These are phyloP conservation scores for Leptinotarsa tumamoca DNA, from an alignment of 2,888 invertebrate genomes.

Conservation along the genomic window DNA sequence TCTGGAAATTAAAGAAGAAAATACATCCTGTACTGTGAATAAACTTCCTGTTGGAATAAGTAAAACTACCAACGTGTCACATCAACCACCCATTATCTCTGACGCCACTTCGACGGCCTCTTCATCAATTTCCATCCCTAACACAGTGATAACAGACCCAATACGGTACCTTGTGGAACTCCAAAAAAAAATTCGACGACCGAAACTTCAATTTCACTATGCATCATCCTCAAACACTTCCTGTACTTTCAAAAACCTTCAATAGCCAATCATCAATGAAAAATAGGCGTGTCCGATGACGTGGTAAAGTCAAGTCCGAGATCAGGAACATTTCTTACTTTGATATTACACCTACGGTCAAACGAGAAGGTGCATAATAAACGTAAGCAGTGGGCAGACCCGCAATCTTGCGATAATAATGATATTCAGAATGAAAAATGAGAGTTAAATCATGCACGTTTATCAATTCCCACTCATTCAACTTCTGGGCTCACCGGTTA, in stretches of 20 bases:
- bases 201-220: too few species aligned
- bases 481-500: slow-evolving; percentile 5
- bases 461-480: slow-evolving; percentile 10
- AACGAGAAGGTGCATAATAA: neutral
- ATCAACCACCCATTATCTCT: too few species aligned
- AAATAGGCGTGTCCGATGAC: neutral
- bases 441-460: slow-evolving; percentile 17
- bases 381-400: slow-evolving; percentile 10
- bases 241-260: neutral
- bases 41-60: too few species aligned
- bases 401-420: slow-evolving; percentile 11
- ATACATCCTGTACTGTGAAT: too few species aligned
- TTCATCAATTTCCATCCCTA: too few species aligned
- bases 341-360: slow-evolving; percentile 11
- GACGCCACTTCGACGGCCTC: too few species aligned
- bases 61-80: too few species aligned
- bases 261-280: slow-evolving; percentile 1
- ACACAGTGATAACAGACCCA: too few species aligned
- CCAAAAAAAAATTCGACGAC: too few species aligned
- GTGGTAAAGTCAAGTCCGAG: neutral
- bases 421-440: slow-evolving; percentile 9
- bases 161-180: too few species aligned
- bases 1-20: too few species aligned
- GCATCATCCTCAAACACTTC: neutral
- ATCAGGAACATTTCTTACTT: neutral